These are phyloP conservation scores for Cromileptes altivelis DNA, from an alignment of 2,113 vertebrate species.

Conservation along the genomic window DNA sequence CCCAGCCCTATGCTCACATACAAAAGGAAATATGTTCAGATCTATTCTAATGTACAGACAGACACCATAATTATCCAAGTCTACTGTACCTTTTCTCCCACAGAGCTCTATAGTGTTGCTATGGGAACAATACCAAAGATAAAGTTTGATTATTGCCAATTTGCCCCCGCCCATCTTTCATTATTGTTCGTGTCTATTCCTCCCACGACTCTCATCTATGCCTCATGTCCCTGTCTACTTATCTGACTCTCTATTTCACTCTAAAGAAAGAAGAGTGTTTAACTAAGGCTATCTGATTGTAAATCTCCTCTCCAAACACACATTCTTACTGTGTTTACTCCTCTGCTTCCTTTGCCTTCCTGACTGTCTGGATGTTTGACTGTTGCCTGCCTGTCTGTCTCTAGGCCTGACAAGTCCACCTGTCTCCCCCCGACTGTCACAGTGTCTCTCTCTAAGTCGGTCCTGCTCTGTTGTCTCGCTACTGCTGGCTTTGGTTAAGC, in stretches of 20 bases:
- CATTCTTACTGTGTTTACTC: conserved; percentile 56
- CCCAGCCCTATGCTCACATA: not conserved
- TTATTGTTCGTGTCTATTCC: conserved; percentile 33
- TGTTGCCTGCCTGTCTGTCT: conserved; percentile 70
- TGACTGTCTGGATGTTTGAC: conserved; percentile 59
- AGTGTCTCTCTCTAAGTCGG: conserved; percentile 20
- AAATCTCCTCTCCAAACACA: conserved; percentile 55
- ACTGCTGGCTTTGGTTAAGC: conserved; percentile 64
- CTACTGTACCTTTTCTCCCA: conserved; percentile 27
- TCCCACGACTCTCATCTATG: conserved; percentile 18
- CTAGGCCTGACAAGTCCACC: conserved; percentile 58
- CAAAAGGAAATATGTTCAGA: conserved; percentile 1
- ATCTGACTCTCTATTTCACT: conserved; percentile 5
- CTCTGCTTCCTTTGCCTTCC: conserved; percentile 22
- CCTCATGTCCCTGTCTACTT: not conserved
- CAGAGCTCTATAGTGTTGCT: conserved; percentile 36
- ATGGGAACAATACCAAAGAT: conserved; percentile 43
- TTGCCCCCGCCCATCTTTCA: conserved; percentile 30
- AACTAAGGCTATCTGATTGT: conserved; percentile 35
- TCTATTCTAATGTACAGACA: not conserved
- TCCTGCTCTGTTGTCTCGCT: conserved; percentile 12
- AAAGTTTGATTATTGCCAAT: conserved; percentile 58
- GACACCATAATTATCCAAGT: conserved; percentile 29
- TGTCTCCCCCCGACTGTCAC: conserved; percentile 53
- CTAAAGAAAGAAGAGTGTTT: conserved; percentile 27